Evolutionary conservation across 1,140 invertebrate species (phyloP), one percentile per base, ranked within the genome.

Genomic region (Samia ricini): DNA sequence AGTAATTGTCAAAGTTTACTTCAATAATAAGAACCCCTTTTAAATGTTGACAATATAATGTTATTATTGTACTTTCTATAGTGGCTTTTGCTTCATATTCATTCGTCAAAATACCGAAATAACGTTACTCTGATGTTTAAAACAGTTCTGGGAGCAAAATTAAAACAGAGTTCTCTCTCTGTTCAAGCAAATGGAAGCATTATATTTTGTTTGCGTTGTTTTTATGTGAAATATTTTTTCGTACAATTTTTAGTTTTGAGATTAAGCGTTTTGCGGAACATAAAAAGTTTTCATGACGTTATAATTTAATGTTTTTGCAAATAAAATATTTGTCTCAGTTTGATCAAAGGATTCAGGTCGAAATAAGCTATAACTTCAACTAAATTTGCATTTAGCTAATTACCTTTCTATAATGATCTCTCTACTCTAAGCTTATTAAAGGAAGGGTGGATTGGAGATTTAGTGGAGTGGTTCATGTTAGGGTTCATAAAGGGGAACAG

Each of bases 131-230:
- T 15, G 12, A 12, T 15, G 33, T 33, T 54, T 19, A 63, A 69
- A 65, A 69, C 60, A 56, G 66, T 59, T 71, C 66, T 66, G 63
- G 62, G 68, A 71, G 66, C 65, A 51, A 76, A 68, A 73, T 71
- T 71, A 72, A 70, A 71, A 71, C 52, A 63, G 55, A 42, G 59
- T 49, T 61, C 63, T 61, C 63, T 61, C 49, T 64, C 63, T 71
- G 74, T 65, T 70, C 69, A 48, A 15, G 33, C 33, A 42, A 42
- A 42, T 15, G 33, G 2, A 42, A 15, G 8, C 33, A 0, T 12
- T 42, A 4, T 42, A 42, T 42, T 15, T 42, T 42, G 26, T 10
- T 42, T 42, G 8, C 10, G 12, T 42, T 42, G 12, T 12, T 42
- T 42, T 42, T 42, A 15, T 2, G 10, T 12, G 4, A 7, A 42